phyloP scores from a whole-genome alignment of 2,888 invertebrate genomes.

The Cryptus armator region DNA sequence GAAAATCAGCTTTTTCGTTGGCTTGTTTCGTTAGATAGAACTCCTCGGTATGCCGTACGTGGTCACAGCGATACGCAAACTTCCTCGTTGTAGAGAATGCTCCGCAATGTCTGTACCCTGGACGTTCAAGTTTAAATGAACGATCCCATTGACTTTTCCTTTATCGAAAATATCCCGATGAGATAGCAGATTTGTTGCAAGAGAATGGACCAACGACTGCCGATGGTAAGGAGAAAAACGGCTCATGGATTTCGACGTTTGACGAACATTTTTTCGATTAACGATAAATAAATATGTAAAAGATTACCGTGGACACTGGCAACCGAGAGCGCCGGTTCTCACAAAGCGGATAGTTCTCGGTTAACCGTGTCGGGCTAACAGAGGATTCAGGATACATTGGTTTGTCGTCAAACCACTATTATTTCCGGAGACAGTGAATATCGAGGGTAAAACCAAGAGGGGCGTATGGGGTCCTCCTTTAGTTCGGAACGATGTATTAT shows the following conservation, averaged over 20 bases:
- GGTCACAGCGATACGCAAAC: conserved; percentile 1
- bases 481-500: neutral
- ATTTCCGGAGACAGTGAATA: neutral
- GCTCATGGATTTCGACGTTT: conserved; percentile 7
- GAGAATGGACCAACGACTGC: neutral
- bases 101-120: neutral
- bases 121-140: conserved; percentile 13
- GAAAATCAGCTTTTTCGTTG: conserved; percentile 35
- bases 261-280: conserved; percentile 2
- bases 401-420: conserved; percentile 7
- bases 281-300: conserved; percentile 28
- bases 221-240: neutral
- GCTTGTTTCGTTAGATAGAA: conserved; percentile 28
- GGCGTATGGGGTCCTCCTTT: neutral
- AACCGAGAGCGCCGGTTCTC: neutral
- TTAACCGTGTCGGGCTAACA: too few species aligned
- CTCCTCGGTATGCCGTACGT: neutral
- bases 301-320: conserved; percentile 5
- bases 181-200: neutral
- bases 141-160: conserved; percentile 23
- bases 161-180: conserved; percentile 17
- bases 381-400: neutral
- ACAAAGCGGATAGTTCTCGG: neutral
- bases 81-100: conserved; percentile 1
- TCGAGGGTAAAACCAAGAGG: neutral